Evolutionary conservation across 2,113 vertebrate genomes (phyloP), one percentile per base, ranked within the genome.

Genomic region (Anoplopoma fimbria): DNA sequence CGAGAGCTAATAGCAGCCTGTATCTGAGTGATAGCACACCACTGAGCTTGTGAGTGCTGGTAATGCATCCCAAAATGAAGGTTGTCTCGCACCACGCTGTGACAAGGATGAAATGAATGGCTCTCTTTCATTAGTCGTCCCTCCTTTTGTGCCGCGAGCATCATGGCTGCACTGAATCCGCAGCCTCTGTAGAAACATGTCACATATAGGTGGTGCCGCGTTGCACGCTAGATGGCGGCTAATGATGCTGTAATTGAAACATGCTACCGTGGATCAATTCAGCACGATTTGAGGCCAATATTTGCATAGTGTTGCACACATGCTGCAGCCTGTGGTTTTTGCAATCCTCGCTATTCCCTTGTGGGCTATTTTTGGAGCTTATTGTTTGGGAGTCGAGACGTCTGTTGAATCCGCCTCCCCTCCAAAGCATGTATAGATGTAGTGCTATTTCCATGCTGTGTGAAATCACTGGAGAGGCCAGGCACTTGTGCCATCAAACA

Each of bases 61-160:
- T 90, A 90, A 92, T 94, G 91, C 89, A 92, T 93, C 89, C 88
- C 82, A 89, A 84, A 89, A 81, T 87, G 89, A 92, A 86, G 84
- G 83, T 81, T 89, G 88, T 79, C 85, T 87, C 51, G 17, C 75
- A 69, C 55, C 85, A 68, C n/a, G 86, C 89, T 70, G 77, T 81
- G 90, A 89, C 89, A 80, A 42, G 87, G 73, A 69, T 76, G 55
- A 89, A 91, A 90, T 90, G 79, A 92, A 91, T 90, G 87, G 79
- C 23, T 83, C 83, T 55, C 85, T 87, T 88, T 91, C 85, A 92
- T 84, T 89, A 87, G 84, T 49, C 31, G 9, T 61, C 36, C 49
- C 62, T 49, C 47, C 36, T 79, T 83, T 79, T 82, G 81, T 83
- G 72, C 70, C 29, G 42, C 4, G 45, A 74, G 36, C 75, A 60